A percentile compares a stretch with the other conserved stretches of the same genome.
These are phyloP conservation scores for Stegostoma tigrinum DNA, from an alignment of 2,113 vertebrate genomes.

Conservation along the genomic window DNA sequence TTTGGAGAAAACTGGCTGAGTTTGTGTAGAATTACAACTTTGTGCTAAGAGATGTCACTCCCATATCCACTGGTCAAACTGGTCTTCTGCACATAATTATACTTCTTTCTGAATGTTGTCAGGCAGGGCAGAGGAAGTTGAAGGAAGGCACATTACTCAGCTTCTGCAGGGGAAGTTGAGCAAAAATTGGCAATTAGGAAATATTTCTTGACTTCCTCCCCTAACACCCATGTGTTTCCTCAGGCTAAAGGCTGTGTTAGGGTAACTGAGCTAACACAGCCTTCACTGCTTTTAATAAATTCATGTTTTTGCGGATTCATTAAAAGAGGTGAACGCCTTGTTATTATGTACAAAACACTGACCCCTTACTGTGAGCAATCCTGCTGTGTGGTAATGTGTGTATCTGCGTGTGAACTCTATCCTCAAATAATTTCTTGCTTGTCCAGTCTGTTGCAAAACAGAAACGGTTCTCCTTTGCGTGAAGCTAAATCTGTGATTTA, in stretches of 20 bases:
- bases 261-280: background rate
- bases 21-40: background rate
- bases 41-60: background rate
- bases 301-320: background rate
- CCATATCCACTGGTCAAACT: background rate
- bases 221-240: slow-evolving; percentile 40
- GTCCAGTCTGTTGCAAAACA: background rate
- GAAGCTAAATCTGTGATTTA: background rate
- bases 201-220: slow-evolving; percentile 42
- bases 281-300: background rate
- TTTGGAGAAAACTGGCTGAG: background rate
- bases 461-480: background rate
- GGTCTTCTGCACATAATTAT: slow-evolving; percentile 47
- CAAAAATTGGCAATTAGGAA: slow-evolving; percentile 46
- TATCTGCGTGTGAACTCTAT: background rate
- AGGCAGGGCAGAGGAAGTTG: slow-evolving; percentile 39
- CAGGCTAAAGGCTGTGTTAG: slow-evolving; percentile 21
- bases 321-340: background rate
- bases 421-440: background rate
- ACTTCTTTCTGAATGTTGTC: slow-evolving; percentile 27
- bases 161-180: slow-evolving; percentile 40
- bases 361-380: background rate
- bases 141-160: slow-evolving; percentile 41
- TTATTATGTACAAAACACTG: background rate
- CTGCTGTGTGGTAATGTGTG: background rate